Evolutionary conservation across 2,888 invertebrate species (phyloP), one percentile per base, ranked within the genome.

Genomic region (Clanis bilineata): DNA sequence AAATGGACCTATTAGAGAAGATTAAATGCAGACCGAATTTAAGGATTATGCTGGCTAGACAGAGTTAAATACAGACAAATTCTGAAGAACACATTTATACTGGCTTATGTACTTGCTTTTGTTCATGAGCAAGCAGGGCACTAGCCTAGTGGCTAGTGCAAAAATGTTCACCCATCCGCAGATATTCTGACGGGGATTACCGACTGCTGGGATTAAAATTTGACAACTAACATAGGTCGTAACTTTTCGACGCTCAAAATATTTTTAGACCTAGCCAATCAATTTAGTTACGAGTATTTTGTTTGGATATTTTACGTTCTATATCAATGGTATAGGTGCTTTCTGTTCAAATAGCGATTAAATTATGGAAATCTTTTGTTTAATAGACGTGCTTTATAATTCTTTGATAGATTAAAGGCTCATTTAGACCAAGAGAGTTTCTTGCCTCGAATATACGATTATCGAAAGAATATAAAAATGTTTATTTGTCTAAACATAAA

Each of bases 81-180:
- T 64, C 60, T 68, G 67, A 71, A 69, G 55, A 41, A 6, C 18
- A 41, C 15, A 41, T 41, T 18, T 18, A 6, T 41, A 41, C 18
- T 9, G 18, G 4, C 41, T 41, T 39, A n/a, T n/a, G 15, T 41
- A 41, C 6, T 18, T 18, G 15, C 7, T 7, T 41, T 18, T 18
- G 18, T 18, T 18, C 2, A 2, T 9, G 18, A 18, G 7, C 3
- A 51, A 7, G 25, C 5, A n/a, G 12, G n/a, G 15, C 7, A 15
- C 9, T 44, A 22, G 6, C 28, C 28, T 15, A 51, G 10, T 51
- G 47, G 47, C 15, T 51, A 45, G 23, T 6, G 47, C 28, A 28
- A 47, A 15, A 55, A 23, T 59, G 54, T n/a, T 38, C 38, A 54
- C 38, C 28, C 41, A 41, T 59, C 38, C 45, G 23, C 15, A 51